A percentile compares a stretch with the other conserved stretches of the same genome.
Evolutionary conservation across 2,113 vertebrate genomes (phyloP).

Genomic region (Sorex araneus): DNA sequence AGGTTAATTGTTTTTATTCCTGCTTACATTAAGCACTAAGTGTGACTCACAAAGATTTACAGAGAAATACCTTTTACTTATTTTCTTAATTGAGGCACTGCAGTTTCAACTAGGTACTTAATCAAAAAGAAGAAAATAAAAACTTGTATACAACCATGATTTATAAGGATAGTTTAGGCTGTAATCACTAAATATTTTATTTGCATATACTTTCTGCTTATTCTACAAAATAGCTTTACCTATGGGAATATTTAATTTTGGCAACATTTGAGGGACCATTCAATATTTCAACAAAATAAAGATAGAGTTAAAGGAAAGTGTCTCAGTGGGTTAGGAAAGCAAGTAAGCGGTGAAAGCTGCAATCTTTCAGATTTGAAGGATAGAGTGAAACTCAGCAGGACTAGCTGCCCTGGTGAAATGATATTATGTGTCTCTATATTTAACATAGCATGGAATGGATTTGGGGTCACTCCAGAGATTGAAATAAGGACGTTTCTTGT

Average conservation of each 20-base stretch:
- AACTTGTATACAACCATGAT: not conserved
- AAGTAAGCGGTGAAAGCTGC: not conserved
- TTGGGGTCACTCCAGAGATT: not conserved
- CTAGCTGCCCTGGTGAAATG: not conserved
- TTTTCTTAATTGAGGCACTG: not conserved
- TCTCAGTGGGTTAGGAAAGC: not conserved
- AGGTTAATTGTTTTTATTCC: not conserved
- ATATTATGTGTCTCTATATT: not conserved
- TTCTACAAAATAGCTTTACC: not conserved
- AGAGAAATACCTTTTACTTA: not conserved
- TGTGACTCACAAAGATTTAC: not conserved
- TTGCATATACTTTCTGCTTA: not conserved
- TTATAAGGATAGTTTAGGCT: not conserved
- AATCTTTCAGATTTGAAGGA: not conserved
- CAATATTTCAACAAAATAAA: conserved; percentile 25
- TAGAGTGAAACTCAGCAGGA: not conserved
- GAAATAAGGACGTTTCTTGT: conserved; percentile 54
- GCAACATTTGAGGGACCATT: not conserved
- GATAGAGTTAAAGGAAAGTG: not conserved
- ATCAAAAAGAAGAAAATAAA: not conserved
- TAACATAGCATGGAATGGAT: not conserved
- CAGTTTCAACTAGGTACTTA: not conserved
- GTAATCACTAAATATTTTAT: conserved; percentile 13
- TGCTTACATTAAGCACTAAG: not conserved
- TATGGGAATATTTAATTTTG: not conserved